These are phyloP conservation scores for Neodiprion pinetum DNA, from an alignment of 1,140 invertebrate species.

Conservation along the genomic window DNA sequence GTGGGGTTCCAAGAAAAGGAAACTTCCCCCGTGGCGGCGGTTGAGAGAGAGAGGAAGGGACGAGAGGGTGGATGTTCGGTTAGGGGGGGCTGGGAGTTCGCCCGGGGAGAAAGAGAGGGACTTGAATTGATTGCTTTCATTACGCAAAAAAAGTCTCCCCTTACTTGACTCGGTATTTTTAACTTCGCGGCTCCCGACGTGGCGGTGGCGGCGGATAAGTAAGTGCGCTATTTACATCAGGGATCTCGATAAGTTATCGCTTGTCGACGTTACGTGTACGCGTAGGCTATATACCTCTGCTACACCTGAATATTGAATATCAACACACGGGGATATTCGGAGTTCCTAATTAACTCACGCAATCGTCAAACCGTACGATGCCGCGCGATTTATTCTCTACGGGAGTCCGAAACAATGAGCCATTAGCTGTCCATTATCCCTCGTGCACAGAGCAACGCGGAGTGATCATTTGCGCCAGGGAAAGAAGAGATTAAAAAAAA, in stretches of 20 bases:
- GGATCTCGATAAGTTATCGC: slow-evolving; percentile 59
- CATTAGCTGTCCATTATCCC: no score
- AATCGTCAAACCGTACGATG: no score
- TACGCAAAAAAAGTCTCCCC: slow-evolving; percentile 56
- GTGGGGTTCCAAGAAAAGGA: background rate
- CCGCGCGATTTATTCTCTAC: no score
- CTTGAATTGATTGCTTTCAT: slow-evolving; percentile 60
- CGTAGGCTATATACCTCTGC: no score
- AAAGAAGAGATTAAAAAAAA: background rate
- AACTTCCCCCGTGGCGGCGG: background rate
- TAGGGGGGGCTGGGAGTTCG: slow-evolving; percentile 30
- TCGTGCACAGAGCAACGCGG: no score
- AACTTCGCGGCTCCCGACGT: slow-evolving; percentile 41
- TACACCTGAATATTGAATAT: no score
- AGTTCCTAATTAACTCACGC: no score
- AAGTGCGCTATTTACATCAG: slow-evolving; percentile 60
- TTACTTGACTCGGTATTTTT: slow-evolving; percentile 51
- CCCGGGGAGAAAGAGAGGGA: slow-evolving; percentile 14
- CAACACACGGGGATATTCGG: no score
- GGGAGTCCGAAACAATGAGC: no score
- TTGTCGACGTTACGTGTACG: background rate
- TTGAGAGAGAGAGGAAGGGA: background rate
- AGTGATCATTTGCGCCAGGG: background rate
- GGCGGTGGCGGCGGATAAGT: slow-evolving; percentile 54
- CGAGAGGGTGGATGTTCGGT: background rate